phyloP scores from a whole-genome alignment of 1,140 invertebrate genomes.

The Holotrichia oblita region DNA sequence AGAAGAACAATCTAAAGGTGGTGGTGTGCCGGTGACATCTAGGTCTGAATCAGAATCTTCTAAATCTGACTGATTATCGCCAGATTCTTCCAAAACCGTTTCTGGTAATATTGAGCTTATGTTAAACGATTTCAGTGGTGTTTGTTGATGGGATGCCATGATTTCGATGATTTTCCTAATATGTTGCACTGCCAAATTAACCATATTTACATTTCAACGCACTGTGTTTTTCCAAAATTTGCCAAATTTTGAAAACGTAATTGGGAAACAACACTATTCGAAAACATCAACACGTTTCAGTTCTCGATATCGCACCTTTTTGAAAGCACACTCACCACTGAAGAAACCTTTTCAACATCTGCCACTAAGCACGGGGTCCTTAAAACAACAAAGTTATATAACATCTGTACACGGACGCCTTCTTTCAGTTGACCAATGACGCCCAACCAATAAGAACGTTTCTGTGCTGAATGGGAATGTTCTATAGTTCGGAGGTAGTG shows the following conservation, averaged over 20 bases:
- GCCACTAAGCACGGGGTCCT: slow-evolving; percentile 1
- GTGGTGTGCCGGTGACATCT: slow-evolving; percentile 71
- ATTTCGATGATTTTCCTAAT: not conserved
- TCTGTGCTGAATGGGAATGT: slow-evolving; percentile 20
- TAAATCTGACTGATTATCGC: slow-evolving; percentile 47
- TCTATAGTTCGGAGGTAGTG: not conserved
- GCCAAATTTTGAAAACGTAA: not conserved
- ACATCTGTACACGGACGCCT: slow-evolving; percentile 37
- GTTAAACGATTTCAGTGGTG: slow-evolving; percentile 75
- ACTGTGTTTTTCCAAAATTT: not conserved
- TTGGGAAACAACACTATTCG: not conserved
- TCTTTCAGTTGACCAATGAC: slow-evolving; percentile 23
- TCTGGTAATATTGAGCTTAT: slow-evolving; percentile 77
- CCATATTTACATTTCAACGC: slow-evolving; percentile 41
- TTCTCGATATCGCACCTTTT: not conserved
- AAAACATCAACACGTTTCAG: not conserved
- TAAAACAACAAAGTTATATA: slow-evolving; percentile 37
- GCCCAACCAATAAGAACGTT: slow-evolving; percentile 18
- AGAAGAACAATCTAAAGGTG: slow-evolving; percentile 74
- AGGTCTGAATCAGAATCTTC: slow-evolving; percentile 80
- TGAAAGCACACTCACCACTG: not conserved
- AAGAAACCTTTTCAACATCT: slow-evolving; percentile 30
- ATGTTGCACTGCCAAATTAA: slow-evolving; percentile 22
- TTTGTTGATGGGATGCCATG: slow-evolving; percentile 47
- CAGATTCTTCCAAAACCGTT: slow-evolving; percentile 64